phyloP scores from a whole-genome alignment of 2,113 vertebrate genomes.

The Phoxinus phoxinus region DNA sequence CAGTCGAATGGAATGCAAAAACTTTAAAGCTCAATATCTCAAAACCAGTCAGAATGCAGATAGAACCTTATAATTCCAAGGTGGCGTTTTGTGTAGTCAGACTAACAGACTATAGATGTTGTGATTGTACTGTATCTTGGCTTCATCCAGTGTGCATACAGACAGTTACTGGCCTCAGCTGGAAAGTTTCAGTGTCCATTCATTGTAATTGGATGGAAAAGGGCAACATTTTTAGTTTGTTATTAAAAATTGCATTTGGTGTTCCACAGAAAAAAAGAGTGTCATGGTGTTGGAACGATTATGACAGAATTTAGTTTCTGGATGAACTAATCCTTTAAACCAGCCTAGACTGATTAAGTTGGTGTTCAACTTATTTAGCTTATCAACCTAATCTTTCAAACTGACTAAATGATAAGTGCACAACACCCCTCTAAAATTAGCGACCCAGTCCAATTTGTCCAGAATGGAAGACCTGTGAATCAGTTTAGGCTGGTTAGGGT shows the following conservation, averaged over 20 bases:
- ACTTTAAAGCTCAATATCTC: too few species aligned
- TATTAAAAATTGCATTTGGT: not conserved
- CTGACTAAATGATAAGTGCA: too few species aligned
- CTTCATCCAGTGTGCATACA: not conserved
- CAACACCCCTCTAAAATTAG: too few species aligned
- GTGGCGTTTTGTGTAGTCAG: not conserved
- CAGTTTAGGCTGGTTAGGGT: not conserved
- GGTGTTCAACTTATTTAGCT: too few species aligned
- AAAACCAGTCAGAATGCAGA: too few species aligned
- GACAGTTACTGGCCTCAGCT: not conserved
- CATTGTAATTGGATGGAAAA: not conserved
- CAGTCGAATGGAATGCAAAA: too few species aligned
- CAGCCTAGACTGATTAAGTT: not conserved
- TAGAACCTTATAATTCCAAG: too few species aligned
- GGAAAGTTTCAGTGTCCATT: not conserved
- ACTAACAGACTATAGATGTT: not conserved
- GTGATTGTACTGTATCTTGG: not conserved
- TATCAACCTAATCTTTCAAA: too few species aligned
- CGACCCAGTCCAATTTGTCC: too few species aligned
- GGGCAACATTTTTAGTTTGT: not conserved
- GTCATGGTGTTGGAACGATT: not conserved
- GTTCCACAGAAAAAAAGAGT: not conserved
- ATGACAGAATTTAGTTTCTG: not conserved
- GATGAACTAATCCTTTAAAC: not conserved
- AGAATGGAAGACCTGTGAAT: not conserved